These are phyloP conservation scores for Parochlus steinenii DNA, from an alignment of 2,888 invertebrate genomes.

Conservation along the genomic window DNA sequence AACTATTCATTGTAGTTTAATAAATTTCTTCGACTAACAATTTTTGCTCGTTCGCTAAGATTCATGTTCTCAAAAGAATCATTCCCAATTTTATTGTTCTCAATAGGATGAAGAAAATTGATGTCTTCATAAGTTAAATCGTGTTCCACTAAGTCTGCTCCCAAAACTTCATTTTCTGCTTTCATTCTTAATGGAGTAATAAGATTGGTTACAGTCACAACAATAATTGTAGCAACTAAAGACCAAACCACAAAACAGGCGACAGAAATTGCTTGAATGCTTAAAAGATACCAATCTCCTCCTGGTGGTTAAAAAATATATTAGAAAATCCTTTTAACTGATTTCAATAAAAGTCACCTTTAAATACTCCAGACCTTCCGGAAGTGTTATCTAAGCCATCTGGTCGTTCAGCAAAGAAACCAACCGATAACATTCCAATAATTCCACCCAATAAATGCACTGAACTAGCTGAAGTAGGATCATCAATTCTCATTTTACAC, in stretches of 20 bases:
- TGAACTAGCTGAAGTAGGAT: constrained; percentile 71
- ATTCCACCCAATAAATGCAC: constrained; percentile 55
- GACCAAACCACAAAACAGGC: constrained; percentile 55
- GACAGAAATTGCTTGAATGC: constrained; percentile 51
- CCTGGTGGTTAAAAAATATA: too few species aligned
- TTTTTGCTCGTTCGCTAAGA: too few species aligned
- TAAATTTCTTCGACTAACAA: too few species aligned
- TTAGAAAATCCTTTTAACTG: too few species aligned
- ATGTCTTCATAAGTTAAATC: too few species aligned
- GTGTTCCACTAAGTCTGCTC: constrained; percentile 69
- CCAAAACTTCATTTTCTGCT: constrained; percentile 57
- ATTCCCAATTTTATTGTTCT: background rate
- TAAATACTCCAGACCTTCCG: constrained; percentile 46
- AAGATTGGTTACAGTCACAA: constrained; percentile 57
- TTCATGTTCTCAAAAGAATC: too few species aligned
- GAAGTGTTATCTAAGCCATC: constrained; percentile 53
- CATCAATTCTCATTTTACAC: constrained; percentile 34
- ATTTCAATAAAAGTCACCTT: too few species aligned
- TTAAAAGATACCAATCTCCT: constrained; percentile 68
- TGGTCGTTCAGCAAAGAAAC: constrained; percentile 65
- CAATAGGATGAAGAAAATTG: too few species aligned
- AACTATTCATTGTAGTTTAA: too few species aligned
- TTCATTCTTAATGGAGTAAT: constrained; percentile 60
- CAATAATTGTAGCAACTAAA: constrained; percentile 39
- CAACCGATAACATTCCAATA: constrained; percentile 63